A percentile compares a stretch with the other conserved stretches of the same genome.
Evolutionary conservation across 1,140 invertebrate genomes (phyloP).

Genomic region (Drosophila aff.): DNA sequence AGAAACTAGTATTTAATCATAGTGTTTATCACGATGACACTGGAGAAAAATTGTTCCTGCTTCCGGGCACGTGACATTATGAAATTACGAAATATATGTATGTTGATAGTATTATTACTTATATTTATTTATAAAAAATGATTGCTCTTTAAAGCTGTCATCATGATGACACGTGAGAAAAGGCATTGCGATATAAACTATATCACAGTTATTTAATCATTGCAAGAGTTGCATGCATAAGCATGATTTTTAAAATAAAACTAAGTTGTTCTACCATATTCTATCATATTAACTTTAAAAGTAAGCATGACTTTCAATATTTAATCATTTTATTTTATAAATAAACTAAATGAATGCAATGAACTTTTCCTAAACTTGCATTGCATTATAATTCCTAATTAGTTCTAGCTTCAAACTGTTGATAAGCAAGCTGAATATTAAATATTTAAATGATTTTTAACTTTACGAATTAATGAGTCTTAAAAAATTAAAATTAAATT

Average conservation of each 20-base stretch:
- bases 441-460: too few species aligned
- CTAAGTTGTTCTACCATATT: neutral
- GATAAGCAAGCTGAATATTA: too few species aligned
- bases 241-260: neutral
- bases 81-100: neutral
- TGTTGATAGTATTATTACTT: neutral
- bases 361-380: too few species aligned
- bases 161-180: neutral
- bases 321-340: too few species aligned
- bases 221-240: too few species aligned
- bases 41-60: neutral
- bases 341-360: too few species aligned
- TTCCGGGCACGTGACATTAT: neutral
- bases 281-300: too few species aligned
- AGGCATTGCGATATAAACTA: neutral
- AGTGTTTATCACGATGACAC: conserved; percentile 6
- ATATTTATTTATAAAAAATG: neutral
- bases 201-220: neutral
- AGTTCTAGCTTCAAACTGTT: too few species aligned
- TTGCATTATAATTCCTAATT: too few species aligned
- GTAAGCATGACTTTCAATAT: too few species aligned
- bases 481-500: neutral
- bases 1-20: conserved; percentile 2
- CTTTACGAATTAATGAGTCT: neutral
- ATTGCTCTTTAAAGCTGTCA: neutral